Conservation (phyloP, 1,140 invertebrate genomes). For the Adelges cooleyi region DNA sequence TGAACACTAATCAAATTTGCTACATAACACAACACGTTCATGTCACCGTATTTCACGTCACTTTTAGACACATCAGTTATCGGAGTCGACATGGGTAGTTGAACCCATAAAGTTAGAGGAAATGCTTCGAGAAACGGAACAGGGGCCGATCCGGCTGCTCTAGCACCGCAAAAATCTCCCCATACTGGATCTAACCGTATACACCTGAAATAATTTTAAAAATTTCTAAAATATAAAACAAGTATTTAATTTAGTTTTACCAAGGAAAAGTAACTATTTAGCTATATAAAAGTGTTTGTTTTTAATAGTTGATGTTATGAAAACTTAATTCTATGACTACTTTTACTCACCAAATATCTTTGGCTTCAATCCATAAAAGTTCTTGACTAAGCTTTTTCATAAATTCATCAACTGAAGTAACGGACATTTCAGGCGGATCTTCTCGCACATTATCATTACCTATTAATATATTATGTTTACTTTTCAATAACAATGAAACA, state of each 20-base stretch:
- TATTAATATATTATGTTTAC: conserved; percentile 33
- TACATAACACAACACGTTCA: conserved; percentile 58
- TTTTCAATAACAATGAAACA: too few species aligned
- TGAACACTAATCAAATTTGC: conserved; percentile 70
- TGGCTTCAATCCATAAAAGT: conserved; percentile 67
- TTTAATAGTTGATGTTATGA: too few species aligned
- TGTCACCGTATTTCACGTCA: conserved; percentile 41
- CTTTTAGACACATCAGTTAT: not conserved
- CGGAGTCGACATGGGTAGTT: conserved; percentile 34
- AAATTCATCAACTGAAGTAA: conserved; percentile 41
- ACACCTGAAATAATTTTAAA: conserved; percentile 40
- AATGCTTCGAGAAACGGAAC: conserved; percentile 83
- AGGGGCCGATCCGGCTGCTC: conserved; percentile 58
- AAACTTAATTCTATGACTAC: too few species aligned
- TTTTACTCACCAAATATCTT: conserved; percentile 70
- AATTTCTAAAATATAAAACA: not conserved
- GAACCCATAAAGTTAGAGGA: conserved; percentile 71
- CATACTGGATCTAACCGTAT: conserved; percentile 78
- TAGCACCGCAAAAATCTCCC: conserved; percentile 78
- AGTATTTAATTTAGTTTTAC: too few species aligned
- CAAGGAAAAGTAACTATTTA: too few species aligned
- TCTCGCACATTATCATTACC: conserved; percentile 43
- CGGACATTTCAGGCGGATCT: conserved; percentile 37
- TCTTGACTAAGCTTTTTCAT: conserved; percentile 45
- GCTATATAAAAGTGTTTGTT: too few species aligned